phyloP scores from a whole-genome alignment of 2,797 vertebrate species.

The Steatocranus sp. region DNA sequence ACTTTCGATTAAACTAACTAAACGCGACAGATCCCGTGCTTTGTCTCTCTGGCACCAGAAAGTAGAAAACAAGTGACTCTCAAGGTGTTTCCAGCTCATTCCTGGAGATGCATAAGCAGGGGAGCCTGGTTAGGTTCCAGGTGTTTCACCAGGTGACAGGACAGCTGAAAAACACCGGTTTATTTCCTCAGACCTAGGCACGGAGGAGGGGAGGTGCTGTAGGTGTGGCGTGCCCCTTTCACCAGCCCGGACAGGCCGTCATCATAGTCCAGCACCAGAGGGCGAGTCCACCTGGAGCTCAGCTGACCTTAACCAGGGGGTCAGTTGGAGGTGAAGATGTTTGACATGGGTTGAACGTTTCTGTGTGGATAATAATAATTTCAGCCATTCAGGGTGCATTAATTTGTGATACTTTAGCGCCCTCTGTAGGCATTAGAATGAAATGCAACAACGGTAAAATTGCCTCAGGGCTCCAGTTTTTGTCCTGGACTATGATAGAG shows the following conservation, averaged over 20 bases:
- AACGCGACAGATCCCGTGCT: rapidly evolving
- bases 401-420: background rate
- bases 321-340: background rate
- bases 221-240: conserved; percentile 44
- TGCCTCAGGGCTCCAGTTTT: rapidly evolving
- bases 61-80: background rate
- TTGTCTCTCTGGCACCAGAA: background rate
- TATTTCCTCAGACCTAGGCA: conserved; percentile 27
- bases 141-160: background rate
- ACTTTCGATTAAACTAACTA: background rate
- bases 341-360: background rate
- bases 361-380: background rate
- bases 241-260: conserved; percentile 29
- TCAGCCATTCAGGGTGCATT: rapidly evolving
- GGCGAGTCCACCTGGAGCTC: conserved; percentile 14
- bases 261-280: conserved; percentile 41
- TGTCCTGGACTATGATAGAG: background rate
- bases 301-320: background rate
- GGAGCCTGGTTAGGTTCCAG: conserved; percentile 34
- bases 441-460: rapidly evolving
- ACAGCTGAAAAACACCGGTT: conserved; percentile 49
- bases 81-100: background rate
- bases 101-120: background rate
- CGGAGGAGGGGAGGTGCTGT: conserved; percentile 40
- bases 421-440: rapidly evolving